Percentiles rank a stretch among this genome's conserved stretches.
Evolutionary conservation across 2,113 vertebrate species (phyloP).

Genomic region (Anhinga anhinga): DNA sequence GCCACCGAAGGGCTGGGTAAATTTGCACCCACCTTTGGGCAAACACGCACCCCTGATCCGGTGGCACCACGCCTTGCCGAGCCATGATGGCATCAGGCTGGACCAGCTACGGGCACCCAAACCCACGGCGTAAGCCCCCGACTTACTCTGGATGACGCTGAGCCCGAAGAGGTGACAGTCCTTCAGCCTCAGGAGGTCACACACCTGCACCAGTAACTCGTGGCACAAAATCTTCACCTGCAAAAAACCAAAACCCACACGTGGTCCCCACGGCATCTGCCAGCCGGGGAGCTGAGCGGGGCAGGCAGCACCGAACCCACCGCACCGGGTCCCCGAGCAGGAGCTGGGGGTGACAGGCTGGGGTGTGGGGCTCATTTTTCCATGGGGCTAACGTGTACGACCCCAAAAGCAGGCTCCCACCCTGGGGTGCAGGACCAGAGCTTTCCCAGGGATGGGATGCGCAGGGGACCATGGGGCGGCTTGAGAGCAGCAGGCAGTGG

Average conservation of each 20-base stretch:
- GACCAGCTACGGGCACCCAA: rapidly evolving
- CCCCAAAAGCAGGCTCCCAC: neutral
- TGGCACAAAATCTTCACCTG: slow-evolving; percentile 97
- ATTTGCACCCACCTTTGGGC: neutral
- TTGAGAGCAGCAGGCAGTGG: rapidly evolving
- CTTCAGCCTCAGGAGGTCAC: slow-evolving; percentile 93
- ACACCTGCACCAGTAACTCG: slow-evolving; percentile 93
- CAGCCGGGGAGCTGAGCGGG: neutral
- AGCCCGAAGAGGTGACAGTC: slow-evolving; percentile 97
- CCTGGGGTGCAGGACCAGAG: neutral
- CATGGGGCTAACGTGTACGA: rapidly evolving
- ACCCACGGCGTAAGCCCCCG: rapidly evolving
- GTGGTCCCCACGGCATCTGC: neutral
- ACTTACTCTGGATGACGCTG: slow-evolving; percentile 97
- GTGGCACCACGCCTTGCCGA: rapidly evolving
- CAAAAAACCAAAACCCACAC: neutral
- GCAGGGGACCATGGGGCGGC: rapidly evolving
- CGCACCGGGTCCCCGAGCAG: rapidly evolving
- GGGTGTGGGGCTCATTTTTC: neutral
- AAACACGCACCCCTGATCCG: rapidly evolving
- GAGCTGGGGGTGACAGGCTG: neutral
- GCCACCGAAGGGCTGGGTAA: neutral
- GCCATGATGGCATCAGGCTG: neutral
- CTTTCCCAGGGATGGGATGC: neutral
- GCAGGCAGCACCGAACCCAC: neutral